Evolutionary conservation across 2,797 vertebrate species (phyloP).

Genomic region (Presbytis comata): DNA sequence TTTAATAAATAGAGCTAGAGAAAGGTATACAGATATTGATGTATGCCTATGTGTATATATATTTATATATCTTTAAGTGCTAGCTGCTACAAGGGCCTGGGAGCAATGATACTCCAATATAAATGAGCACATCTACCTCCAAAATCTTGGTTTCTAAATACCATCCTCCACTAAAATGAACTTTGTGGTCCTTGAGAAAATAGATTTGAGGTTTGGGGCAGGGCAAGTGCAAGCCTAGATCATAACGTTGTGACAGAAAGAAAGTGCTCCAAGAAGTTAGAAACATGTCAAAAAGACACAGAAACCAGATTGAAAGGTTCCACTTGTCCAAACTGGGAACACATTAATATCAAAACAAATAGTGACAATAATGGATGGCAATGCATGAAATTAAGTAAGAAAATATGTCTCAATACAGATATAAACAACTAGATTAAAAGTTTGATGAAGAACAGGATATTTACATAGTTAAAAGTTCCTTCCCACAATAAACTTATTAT

Average conservation of each 20-base stretch:
- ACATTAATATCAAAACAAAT: neutral
- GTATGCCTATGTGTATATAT: no score
- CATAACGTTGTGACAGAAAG: neutral
- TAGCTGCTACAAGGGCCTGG: neutral
- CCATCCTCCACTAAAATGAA: neutral
- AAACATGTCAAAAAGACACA: neutral
- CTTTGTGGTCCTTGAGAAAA: neutral
- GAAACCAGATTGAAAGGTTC: neutral
- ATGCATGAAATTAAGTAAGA: neutral
- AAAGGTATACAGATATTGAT: no score
- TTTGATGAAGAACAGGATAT: neutral
- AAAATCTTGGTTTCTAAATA: neutral
- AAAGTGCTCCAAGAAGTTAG: neutral
- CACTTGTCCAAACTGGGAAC: neutral
- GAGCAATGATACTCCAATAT: neutral
- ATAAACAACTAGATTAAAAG: neutral
- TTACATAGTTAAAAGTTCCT: neutral
- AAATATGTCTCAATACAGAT: neutral
- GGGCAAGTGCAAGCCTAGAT: neutral
- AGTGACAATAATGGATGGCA: neutral
- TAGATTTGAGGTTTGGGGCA: neutral
- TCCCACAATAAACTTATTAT: neutral
- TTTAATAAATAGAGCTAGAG: neutral
- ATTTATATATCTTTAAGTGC: neutral
- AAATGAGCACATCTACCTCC: neutral